Percentiles rank a stretch among this genome's conserved stretches.
phyloP scores from a whole-genome alignment of 1,140 invertebrate genomes.

The Cydia strobilella region DNA sequence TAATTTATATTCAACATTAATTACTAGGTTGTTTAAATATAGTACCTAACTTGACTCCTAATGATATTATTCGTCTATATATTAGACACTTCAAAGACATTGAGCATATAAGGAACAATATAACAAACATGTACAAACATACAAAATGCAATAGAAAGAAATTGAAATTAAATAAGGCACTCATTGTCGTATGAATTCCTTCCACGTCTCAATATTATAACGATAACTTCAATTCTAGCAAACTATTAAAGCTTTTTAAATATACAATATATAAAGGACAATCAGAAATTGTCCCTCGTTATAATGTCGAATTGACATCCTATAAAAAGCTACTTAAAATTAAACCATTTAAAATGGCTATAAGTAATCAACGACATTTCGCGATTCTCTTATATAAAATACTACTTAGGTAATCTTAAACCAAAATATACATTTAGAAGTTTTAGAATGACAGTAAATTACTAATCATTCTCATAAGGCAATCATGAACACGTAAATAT shows the following conservation, averaged over 20 bases:
- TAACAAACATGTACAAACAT: constrained; percentile 25
- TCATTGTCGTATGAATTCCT: not conserved
- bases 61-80: constrained; percentile 2
- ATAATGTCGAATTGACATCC: too few species aligned
- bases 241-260: constrained; percentile 9
- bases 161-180: constrained; percentile 1
- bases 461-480: not conserved
- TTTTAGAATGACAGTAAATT: not conserved
- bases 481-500: not conserved
- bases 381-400: not conserved
- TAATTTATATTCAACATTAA: too few species aligned
- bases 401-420: not conserved
- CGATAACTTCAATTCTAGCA: not conserved
- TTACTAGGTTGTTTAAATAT: not conserved
- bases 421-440: not conserved
- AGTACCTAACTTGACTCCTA: not conserved
- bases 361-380: not conserved
- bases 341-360: not conserved
- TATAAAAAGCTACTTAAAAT: not conserved
- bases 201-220: not conserved
- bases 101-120: constrained; percentile 31
- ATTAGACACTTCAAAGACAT: constrained; percentile 10
- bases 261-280: too few species aligned
- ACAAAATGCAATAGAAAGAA: constrained; percentile 26
- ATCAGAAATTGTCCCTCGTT: too few species aligned